Evolutionary conservation across 2,797 vertebrate species (phyloP).

Genomic region (Pempheris klunzingeri): DNA sequence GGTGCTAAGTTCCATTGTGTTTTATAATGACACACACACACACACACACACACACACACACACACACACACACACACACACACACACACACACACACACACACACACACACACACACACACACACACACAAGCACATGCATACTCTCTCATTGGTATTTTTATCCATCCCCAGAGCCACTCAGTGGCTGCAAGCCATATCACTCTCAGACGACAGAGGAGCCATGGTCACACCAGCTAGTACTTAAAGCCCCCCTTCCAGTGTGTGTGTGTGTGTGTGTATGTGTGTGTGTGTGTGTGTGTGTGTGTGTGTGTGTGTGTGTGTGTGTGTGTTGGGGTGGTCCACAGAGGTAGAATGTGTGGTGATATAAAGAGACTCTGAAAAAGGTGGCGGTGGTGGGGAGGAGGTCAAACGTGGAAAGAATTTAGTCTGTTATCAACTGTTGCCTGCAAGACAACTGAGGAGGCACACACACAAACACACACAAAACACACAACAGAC

Average conservation of each 20-base stretch:
- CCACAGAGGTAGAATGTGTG: conserved; percentile 61
- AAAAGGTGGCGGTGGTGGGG: conserved; percentile 47
- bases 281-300: conserved; percentile 44
- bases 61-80: no score
- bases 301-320: conserved; percentile 34
- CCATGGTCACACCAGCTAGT: conserved; percentile 71
- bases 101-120: conserved; percentile 44
- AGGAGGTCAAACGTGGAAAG: conserved; percentile 75
- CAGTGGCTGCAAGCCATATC: conserved; percentile 77
- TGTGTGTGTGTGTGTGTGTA: conserved; percentile 26
- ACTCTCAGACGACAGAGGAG: conserved; percentile 76
- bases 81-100: conserved; percentile 40
- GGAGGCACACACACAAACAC: conserved; percentile 15
- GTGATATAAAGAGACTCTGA: conserved; percentile 68
- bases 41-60: conserved; percentile 32
- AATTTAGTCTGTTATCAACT: conserved; percentile 80
- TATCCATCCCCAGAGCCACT: conserved; percentile 81
- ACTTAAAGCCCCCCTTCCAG: conserved; percentile 57
- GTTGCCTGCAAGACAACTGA: conserved; percentile 67
- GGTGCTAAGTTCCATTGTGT: conserved; percentile 73
- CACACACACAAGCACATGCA: conserved; percentile 48
- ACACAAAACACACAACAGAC: conserved; percentile 50
- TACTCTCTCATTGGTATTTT: conserved; percentile 77
- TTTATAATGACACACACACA: conserved; percentile 64
- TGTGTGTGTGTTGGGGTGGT: conserved; percentile 60